Percentiles rank a stretch among this genome's conserved stretches.
phyloP scores from a whole-genome alignment of 1,140 invertebrate species.

The Euwallacea fornicatus region DNA sequence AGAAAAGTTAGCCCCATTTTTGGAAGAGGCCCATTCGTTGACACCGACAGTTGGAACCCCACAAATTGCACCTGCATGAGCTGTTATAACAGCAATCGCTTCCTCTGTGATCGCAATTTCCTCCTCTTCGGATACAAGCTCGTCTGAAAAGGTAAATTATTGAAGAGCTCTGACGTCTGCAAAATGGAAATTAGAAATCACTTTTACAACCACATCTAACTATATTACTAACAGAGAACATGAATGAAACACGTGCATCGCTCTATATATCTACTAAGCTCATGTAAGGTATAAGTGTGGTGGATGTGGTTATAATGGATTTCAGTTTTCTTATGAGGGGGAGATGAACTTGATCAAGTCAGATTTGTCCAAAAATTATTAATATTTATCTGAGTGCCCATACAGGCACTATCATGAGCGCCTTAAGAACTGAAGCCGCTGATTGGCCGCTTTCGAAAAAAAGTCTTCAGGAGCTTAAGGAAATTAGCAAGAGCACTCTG shows the following conservation, averaged over 20 bases:
- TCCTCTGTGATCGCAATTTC: slow-evolving; percentile 81
- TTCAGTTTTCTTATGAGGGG: background rate
- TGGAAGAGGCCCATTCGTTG: slow-evolving; percentile 88
- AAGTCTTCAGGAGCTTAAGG: too few relatives aligned
- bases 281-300: background rate
- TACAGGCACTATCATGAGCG: too few relatives aligned
- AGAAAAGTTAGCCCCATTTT: slow-evolving; percentile 74
- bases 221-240: background rate
- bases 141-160: slow-evolving; percentile 85
- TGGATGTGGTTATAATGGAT: slow-evolving; percentile 1
- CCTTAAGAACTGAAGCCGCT: too few relatives aligned
- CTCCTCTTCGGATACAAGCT: slow-evolving; percentile 76
- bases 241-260: background rate
- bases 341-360: too few relatives aligned
- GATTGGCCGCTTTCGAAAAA: too few relatives aligned
- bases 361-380: too few relatives aligned
- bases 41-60: slow-evolving; percentile 88
- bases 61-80: slow-evolving; percentile 86
- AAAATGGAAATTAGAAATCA: slow-evolving; percentile 57
- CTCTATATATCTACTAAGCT: background rate
- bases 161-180: slow-evolving; percentile 72
- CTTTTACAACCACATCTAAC: slow-evolving; percentile 46
- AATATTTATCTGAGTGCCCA: too few relatives aligned
- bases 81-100: slow-evolving; percentile 85
- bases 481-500: too few relatives aligned